Evolutionary conservation across 2,113 vertebrate genomes (phyloP).

Genomic region (Erpornis zantholeuca): DNA sequence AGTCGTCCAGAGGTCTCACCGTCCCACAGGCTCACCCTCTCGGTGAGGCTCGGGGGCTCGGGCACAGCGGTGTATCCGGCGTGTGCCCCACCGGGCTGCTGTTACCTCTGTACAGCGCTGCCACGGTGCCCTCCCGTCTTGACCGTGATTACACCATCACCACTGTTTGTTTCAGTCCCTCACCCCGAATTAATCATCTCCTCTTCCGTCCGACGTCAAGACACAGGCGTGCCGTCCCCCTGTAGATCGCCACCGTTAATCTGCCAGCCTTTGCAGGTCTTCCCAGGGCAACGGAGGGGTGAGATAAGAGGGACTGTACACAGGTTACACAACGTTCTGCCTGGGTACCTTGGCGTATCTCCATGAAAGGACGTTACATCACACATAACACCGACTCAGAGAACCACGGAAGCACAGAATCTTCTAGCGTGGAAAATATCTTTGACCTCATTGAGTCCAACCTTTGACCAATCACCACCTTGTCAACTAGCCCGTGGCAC

Average conservation of each 20-base stretch:
- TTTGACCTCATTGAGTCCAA: not conserved
- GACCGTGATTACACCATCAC: not conserved
- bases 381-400: not conserved
- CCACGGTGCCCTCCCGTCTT: rapidly evolving
- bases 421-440: not conserved
- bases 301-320: not conserved
- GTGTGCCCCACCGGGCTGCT: rapidly evolving
- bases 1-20: rapidly evolving
- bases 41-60: rapidly evolving
- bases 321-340: rapidly evolving
- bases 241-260: rapidly evolving
- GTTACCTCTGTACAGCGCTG: rapidly evolving
- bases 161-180: no score
- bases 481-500: no score
- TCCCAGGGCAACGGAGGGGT: not conserved
- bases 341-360: rapidly evolving
- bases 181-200: not conserved
- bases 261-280: not conserved
- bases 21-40: rapidly evolving
- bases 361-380: not conserved
- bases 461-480: not conserved
- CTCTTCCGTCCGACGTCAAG: not conserved
- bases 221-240: no score
- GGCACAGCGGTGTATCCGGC: rapidly evolving
- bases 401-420: not conserved